phyloP scores from a whole-genome alignment of 2,888 invertebrate genomes.

The Drosophila cyrtoloma region DNA sequence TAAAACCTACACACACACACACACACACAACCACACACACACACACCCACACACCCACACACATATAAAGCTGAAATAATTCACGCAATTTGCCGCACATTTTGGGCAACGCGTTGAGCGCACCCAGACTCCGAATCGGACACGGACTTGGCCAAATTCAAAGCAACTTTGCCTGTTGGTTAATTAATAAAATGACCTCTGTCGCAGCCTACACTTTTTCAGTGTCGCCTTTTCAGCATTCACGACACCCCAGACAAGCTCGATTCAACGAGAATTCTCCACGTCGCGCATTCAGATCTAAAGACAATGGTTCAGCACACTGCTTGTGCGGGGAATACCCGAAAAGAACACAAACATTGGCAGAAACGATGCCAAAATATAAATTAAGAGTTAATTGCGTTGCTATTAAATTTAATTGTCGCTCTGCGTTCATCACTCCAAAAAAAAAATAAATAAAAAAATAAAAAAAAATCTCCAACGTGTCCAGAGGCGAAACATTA shows the following conservation, averaged over 20 bases:
- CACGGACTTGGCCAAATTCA: conserved; percentile 26
- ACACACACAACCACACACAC: conserved; percentile 3
- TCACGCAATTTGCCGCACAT: conserved; percentile 75
- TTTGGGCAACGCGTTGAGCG: conserved; percentile 44
- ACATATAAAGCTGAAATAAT: conserved; percentile 57
- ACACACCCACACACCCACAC: not conserved
- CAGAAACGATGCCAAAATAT: conserved; percentile 53
- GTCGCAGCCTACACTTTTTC: conserved; percentile 49
- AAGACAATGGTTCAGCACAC: conserved; percentile 64
- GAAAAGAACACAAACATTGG: conserved; percentile 28
- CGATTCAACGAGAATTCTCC: conserved; percentile 6
- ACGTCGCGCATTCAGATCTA: conserved; percentile 20
- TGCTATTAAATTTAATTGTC: conserved; percentile 81
- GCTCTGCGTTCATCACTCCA: conserved; percentile 52
- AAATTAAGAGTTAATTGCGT: conserved; percentile 81
- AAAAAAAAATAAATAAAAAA: conserved; percentile 9
- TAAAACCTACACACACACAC: conserved; percentile 42
- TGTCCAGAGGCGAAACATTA: conserved; percentile 33
- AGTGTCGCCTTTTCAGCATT: conserved; percentile 38
- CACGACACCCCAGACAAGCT: conserved; percentile 3
- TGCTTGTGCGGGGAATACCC: not conserved
- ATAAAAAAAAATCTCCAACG: not conserved
- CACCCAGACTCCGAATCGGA: conserved; percentile 3
- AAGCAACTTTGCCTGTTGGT: conserved; percentile 66
- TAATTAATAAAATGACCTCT: conserved; percentile 84